These are phyloP conservation scores for Colossoma macropomum DNA, from an alignment of 2,113 vertebrate species.

Conservation along the genomic window DNA sequence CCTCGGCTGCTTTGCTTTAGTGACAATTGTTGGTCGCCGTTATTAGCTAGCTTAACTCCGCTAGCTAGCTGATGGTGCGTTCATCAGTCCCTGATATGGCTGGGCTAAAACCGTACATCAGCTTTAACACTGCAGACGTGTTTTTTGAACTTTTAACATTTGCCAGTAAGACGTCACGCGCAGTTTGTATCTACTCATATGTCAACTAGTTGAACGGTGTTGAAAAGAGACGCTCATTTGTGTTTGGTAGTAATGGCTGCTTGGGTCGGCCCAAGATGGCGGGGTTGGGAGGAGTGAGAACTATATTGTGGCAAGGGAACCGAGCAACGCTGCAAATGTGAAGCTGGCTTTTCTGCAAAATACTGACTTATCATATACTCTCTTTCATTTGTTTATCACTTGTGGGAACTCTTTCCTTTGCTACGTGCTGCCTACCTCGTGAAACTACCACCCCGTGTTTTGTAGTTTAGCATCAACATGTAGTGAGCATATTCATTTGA, in stretches of 20 bases:
- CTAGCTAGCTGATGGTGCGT: constrained; percentile 11
- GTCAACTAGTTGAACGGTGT: background rate
- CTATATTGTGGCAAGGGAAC: constrained; percentile 18
- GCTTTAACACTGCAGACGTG: background rate
- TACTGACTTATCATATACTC: background rate
- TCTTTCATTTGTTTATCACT: background rate
- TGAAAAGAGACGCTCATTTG: constrained; percentile 69
- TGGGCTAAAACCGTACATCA: background rate
- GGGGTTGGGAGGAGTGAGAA: constrained; percentile 78
- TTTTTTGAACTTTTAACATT: background rate
- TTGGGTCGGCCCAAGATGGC: constrained; percentile 88
- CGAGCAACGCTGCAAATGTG: constrained; percentile 13
- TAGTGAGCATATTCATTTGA: constrained; percentile 20
- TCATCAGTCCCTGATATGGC: background rate
- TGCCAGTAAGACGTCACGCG: background rate
- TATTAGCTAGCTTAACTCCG: background rate
- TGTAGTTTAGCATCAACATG: constrained; percentile 14
- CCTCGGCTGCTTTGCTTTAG: background rate
- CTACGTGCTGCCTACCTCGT: background rate
- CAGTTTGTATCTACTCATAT: background rate
- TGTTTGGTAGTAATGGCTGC: constrained; percentile 88
- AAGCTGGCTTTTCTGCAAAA: background rate
- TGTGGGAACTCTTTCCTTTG: background rate
- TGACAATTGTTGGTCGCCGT: background rate
- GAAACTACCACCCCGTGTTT: background rate